Evolutionary conservation across 2,888 invertebrate genomes (phyloP).

Genomic region (Ormyrus pomaceus): DNA sequence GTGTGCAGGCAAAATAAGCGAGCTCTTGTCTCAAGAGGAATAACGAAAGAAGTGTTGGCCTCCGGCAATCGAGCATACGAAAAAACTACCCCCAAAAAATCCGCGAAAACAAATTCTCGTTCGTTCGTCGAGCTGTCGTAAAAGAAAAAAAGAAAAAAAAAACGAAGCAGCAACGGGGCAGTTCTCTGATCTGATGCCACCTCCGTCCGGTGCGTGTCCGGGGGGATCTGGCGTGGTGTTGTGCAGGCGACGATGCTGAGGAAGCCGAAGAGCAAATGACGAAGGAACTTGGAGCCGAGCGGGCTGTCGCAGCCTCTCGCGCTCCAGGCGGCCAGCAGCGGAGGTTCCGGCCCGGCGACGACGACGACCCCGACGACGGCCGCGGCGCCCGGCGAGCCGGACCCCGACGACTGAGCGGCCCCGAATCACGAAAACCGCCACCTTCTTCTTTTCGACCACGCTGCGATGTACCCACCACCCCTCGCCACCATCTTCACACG

Average conservation of each 20-base stretch:
- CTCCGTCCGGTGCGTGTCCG: not conserved
- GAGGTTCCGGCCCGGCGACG: not conserved
- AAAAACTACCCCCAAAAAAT: too few species aligned
- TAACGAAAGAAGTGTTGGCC: too few species aligned
- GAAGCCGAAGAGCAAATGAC: conserved; percentile 98
- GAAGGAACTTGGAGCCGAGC: conserved; percentile 93
- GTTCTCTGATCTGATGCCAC: not conserved
- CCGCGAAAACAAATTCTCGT: not conserved
- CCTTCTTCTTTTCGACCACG: too few species aligned
- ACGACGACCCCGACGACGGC: conserved; percentile 14
- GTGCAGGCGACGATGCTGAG: conserved; percentile 99
- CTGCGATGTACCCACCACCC: too few species aligned
- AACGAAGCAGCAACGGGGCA: not conserved
- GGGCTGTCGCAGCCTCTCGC: conserved; percentile 77
- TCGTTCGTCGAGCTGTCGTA: conserved; percentile 19
- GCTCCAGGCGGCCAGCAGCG: conserved; percentile 76
- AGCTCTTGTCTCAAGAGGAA: too few species aligned
- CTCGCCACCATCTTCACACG: conserved; percentile 9
- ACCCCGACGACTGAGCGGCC: conserved; percentile 73
- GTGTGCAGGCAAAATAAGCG: too few species aligned
- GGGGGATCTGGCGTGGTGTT: not conserved
- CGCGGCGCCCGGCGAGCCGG: conserved; percentile 56
- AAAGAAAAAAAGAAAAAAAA: not conserved
- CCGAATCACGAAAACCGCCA: not conserved
- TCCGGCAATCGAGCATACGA: too few species aligned